Conservation (phyloP, 2,888 invertebrate species). For the Plebejus anna region DNA sequence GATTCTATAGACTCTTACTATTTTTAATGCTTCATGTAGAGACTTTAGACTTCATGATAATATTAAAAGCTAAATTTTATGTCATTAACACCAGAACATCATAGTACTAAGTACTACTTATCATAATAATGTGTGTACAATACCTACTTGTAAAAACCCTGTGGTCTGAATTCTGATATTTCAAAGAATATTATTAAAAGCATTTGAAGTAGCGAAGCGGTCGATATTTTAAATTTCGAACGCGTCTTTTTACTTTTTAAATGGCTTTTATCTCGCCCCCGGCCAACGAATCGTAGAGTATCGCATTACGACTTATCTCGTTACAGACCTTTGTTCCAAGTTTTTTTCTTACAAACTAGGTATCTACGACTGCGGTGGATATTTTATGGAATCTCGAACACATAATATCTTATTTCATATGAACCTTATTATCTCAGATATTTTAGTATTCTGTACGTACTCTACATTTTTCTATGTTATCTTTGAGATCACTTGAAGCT, state of each 20-base stretch:
- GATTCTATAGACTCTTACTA: neutral
- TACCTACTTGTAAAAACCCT: neutral
- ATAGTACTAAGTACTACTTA: no score
- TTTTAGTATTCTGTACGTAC: neutral
- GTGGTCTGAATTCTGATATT: neutral
- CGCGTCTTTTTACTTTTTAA: slow-evolving; percentile 53
- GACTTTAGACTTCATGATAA: neutral
- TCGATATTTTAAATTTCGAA: slow-evolving; percentile 71
- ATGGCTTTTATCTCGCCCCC: slow-evolving; percentile 68
- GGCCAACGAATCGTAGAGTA: slow-evolving; percentile 68
- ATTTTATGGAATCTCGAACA: slow-evolving; percentile 64
- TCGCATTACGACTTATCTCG: slow-evolving; percentile 74
- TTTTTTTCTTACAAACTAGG: slow-evolving; percentile 48
- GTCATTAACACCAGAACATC: neutral
- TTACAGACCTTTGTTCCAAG: slow-evolving; percentile 60
- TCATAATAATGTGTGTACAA: no score
- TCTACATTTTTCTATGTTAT: neutral
- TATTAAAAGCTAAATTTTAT: neutral
- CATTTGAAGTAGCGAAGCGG: slow-evolving; percentile 35
- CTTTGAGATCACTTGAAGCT: neutral
- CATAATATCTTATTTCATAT: slow-evolving; percentile 63
- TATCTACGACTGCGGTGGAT: slow-evolving; percentile 48
- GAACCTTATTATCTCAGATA: slow-evolving; percentile 55
- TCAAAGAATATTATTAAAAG: neutral
- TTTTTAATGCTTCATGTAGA: neutral